A percentile compares a stretch with the other conserved stretches of the same genome.
These are phyloP conservation scores for Drosophila willistoni DNA, from an alignment of 1,140 invertebrate species.

Conservation along the genomic window DNA sequence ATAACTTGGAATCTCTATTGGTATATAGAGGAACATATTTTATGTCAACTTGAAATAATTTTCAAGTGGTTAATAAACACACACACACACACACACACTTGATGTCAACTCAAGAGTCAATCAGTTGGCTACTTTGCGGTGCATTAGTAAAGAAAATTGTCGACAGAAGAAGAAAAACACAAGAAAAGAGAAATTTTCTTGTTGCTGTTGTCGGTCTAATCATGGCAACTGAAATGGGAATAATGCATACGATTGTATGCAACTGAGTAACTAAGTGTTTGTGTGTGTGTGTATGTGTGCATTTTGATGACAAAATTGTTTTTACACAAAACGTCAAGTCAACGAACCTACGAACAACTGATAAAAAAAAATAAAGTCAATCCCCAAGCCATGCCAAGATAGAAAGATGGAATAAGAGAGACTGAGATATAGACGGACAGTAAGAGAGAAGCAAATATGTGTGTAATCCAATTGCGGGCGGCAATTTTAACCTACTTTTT, in stretches of 20 bases:
- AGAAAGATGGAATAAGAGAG: background rate
- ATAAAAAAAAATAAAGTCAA: background rate
- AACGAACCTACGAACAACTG: slow-evolving; percentile 44
- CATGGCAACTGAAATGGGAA: slow-evolving; percentile 61
- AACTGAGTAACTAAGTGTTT: slow-evolving; percentile 16
- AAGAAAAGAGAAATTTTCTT: slow-evolving; percentile 52
- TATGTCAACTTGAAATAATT: background rate
- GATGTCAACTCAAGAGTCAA: slow-evolving; percentile 72
- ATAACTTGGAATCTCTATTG: background rate
- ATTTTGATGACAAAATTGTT: slow-evolving; percentile 71
- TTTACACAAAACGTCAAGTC: slow-evolving; percentile 33
- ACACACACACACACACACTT: background rate
- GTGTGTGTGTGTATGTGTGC: slow-evolving; percentile 1
- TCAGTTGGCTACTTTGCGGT: slow-evolving; percentile 65
- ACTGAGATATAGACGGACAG: background rate
- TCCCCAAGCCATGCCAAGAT: background rate
- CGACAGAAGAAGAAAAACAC: slow-evolving; percentile 4
- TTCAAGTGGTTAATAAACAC: slow-evolving; percentile 12
- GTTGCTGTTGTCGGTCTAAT: slow-evolving; percentile 45
- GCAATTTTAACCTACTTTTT: slow-evolving; percentile 20
- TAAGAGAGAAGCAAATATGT: background rate
- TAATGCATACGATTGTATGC: slow-evolving; percentile 35
- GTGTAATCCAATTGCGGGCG: slow-evolving; percentile 22
- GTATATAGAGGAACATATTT: background rate
- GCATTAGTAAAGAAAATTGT: slow-evolving; percentile 58